Percentiles rank a stretch among this genome's conserved stretches.
phyloP scores from a whole-genome alignment of 2,113 vertebrate genomes.

The Thermophis baileyi region DNA sequence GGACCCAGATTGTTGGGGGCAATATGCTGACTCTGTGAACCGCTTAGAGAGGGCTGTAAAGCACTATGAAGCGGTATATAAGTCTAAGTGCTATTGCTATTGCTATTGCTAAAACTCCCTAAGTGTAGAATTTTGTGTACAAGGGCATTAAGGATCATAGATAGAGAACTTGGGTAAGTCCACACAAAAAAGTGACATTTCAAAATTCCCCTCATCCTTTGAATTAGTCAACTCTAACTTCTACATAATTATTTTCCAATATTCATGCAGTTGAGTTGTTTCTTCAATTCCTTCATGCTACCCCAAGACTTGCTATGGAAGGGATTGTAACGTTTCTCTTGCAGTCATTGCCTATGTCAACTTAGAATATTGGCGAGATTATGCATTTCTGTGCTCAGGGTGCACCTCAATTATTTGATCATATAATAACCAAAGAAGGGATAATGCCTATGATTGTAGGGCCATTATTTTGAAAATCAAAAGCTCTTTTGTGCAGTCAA shows the following conservation, averaged over 20 bases:
- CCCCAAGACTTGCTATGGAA: background rate
- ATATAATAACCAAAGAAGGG: background rate
- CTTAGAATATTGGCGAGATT: background rate
- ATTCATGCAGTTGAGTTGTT: background rate
- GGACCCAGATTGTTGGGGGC: too few species aligned
- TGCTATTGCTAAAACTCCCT: too few species aligned
- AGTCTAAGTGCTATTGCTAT: too few species aligned
- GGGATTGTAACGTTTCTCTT: background rate
- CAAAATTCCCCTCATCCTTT: background rate
- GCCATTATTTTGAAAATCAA: background rate
- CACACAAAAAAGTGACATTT: background rate
- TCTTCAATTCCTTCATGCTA: background rate
- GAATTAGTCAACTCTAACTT: background rate
- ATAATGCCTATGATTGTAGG: background rate
- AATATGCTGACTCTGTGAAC: too few species aligned
- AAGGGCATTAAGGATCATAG: background rate
- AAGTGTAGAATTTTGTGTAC: background rate
- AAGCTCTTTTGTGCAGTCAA: background rate
- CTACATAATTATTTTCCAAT: background rate
- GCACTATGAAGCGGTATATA: too few species aligned
- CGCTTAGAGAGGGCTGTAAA: too few species aligned
- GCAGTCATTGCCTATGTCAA: background rate
- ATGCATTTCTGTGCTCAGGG: background rate
- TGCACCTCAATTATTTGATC: background rate
- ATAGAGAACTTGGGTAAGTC: background rate